Evolutionary conservation across 2,888 invertebrate genomes (phyloP).

Genomic region (Syrphus vitripennis): DNA sequence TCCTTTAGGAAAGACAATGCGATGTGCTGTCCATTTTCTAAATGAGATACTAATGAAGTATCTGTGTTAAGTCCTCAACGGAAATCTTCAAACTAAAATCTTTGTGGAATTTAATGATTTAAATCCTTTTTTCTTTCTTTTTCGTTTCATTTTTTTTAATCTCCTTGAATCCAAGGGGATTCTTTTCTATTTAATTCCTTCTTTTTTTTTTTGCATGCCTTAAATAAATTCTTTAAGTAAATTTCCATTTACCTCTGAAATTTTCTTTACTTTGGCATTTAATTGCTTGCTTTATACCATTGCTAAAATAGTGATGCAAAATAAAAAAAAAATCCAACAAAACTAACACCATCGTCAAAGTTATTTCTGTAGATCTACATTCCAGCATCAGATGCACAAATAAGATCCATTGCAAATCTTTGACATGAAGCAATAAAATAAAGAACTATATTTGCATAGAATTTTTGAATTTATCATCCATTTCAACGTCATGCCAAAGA

Average conservation of each 20-base stretch:
- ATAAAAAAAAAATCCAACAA: conserved; percentile 5
- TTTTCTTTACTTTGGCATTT: conserved; percentile 16
- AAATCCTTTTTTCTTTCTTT: not conserved
- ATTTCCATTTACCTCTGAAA: not conserved
- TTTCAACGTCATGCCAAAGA: conserved; percentile 5
- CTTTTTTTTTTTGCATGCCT: conserved; percentile 24
- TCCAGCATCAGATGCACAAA: conserved; percentile 28
- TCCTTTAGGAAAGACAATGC: not conserved
- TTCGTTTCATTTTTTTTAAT: not conserved
- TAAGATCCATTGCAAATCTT: conserved; percentile 34
- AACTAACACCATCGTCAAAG: conserved; percentile 12
- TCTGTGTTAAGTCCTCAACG: not conserved
- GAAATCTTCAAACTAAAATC: not conserved
- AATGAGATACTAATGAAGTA: conserved; percentile 5
- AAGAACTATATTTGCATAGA: conserved; percentile 40
- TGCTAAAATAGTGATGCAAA: not conserved
- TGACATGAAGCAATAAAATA: conserved; percentile 11
- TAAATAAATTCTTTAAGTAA: conserved; percentile 10
- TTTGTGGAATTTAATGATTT: not conserved
- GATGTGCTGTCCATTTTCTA: not conserved
- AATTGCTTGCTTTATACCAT: conserved; percentile 23
- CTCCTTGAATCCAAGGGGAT: conserved; percentile 10
- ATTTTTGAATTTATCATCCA: conserved; percentile 45
- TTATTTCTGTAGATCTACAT: conserved; percentile 13
- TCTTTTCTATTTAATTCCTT: conserved; percentile 28